Percentiles rank a stretch among this genome's conserved stretches.
Conservation (phyloP, 2,113 vertebrate genomes). For the Accipiter cooperii region DNA sequence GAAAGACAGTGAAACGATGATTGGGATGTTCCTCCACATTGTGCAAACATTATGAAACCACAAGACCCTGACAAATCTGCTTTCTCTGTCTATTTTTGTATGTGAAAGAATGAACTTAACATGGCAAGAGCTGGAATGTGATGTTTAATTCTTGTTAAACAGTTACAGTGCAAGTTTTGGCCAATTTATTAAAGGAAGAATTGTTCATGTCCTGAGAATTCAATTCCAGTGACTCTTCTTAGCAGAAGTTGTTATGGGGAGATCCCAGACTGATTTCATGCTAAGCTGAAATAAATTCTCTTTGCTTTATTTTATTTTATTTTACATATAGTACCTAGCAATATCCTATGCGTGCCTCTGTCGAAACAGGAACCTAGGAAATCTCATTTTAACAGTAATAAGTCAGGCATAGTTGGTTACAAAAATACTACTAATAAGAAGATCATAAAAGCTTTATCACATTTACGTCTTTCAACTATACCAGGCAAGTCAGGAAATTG, state of each 20-base stretch:
- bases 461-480: not conserved
- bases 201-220: not conserved
- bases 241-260: not conserved
- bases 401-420: not conserved
- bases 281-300: not conserved
- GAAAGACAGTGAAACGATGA: not conserved
- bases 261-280: not conserved
- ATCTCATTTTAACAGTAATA: not conserved
- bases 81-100: not conserved
- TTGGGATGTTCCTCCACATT: not conserved
- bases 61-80: not conserved
- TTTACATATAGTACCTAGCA: not conserved
- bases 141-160: slow-evolving; percentile 33
- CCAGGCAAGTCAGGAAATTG: slow-evolving; percentile 1
- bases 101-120: not conserved
- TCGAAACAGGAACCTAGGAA: not conserved
- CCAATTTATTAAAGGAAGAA: not conserved
- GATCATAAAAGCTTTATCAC: not conserved
- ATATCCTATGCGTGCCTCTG: not conserved
- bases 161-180: not conserved
- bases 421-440: not conserved
- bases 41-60: slow-evolving; percentile 24
- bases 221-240: not conserved
- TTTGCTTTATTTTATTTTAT: not conserved
- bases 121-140: not conserved